Evolutionary conservation across 2,888 invertebrate species (phyloP).

Genomic region (Drosophila pullipes): DNA sequence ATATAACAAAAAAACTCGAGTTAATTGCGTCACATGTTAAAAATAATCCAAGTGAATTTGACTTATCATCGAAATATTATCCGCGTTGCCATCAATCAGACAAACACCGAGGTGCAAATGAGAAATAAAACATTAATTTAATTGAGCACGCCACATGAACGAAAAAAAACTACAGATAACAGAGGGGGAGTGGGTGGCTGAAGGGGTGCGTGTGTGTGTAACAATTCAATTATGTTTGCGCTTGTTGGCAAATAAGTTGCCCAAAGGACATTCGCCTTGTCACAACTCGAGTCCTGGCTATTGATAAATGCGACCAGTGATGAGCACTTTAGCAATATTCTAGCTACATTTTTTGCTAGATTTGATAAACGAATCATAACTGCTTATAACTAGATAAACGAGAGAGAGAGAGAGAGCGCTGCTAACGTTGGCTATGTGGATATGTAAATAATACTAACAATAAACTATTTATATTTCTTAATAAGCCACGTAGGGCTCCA

Average conservation of each 20-base stretch:
- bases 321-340: conserved; percentile 19
- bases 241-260: conserved; percentile 15
- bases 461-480: too few relatives aligned
- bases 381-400: too few relatives aligned
- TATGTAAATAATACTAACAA: too few relatives aligned
- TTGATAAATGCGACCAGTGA: conserved; percentile 19
- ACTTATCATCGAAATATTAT: conserved; percentile 6
- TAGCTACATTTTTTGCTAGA: neutral
- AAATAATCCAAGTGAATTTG: neutral
- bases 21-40: neutral
- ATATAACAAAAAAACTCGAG: neutral
- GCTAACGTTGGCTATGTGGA: too few relatives aligned
- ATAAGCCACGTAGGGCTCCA: too few relatives aligned
- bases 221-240: conserved; percentile 24
- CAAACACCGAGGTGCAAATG: conserved; percentile 25
- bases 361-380: neutral
- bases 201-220: neutral
- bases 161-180: neutral
- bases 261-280: conserved; percentile 13
- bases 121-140: conserved; percentile 42
- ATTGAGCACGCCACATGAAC: conserved; percentile 38
- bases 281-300: neutral
- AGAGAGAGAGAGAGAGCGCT: too few relatives aligned
- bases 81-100: conserved; percentile 13
- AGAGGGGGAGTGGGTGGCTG: neutral